phyloP scores from a whole-genome alignment of 2,797 vertebrate genomes.

The Clarias laeviceps region DNA sequence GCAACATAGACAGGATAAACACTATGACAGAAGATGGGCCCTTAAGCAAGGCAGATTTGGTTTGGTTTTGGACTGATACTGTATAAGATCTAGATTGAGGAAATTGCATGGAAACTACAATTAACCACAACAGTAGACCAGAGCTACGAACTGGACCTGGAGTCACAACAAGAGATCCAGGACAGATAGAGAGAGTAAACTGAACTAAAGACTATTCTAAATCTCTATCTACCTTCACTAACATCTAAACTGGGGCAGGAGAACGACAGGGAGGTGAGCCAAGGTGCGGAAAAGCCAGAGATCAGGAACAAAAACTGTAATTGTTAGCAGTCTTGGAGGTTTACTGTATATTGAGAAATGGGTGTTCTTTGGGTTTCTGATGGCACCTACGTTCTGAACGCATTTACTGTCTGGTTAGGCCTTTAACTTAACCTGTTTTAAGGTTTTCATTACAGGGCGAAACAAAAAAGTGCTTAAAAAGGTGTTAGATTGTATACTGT shows the following conservation, averaged over 20 bases:
- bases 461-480: neutral
- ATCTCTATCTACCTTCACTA: slow-evolving; percentile 11
- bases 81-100: neutral
- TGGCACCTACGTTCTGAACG: neutral
- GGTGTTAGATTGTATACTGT: neutral
- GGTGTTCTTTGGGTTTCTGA: neutral
- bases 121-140: neutral
- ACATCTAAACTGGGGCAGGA: slow-evolving; percentile 16
- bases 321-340: slow-evolving; percentile 3
- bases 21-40: neutral
- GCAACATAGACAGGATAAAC: neutral
- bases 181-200: slow-evolving; percentile 11
- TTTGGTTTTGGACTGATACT: neutral
- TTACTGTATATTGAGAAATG: neutral
- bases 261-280: slow-evolving; percentile 15
- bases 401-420: neutral
- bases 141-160: neutral
- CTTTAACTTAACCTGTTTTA: neutral
- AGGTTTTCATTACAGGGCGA: neutral
- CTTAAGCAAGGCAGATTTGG: no score
- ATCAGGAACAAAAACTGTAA: neutral
- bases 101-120: neutral
- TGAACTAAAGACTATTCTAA: neutral
- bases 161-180: neutral
- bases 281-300: slow-evolving; percentile 6